These are phyloP conservation scores for Ochropleura leucogaster DNA, from an alignment of 2,888 invertebrate species.

Conservation along the genomic window DNA sequence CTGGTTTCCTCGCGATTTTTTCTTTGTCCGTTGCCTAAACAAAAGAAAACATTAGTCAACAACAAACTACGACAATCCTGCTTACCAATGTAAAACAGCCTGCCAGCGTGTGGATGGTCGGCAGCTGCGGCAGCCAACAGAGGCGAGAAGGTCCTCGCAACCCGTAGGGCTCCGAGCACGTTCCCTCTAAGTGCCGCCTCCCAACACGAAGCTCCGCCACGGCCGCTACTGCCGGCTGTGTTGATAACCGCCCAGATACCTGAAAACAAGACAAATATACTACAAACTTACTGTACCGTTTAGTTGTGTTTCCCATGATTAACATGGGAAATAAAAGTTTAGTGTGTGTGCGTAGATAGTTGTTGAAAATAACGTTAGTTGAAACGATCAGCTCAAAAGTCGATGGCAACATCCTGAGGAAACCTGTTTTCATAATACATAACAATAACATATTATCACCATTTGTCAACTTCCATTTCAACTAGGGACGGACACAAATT, in stretches of 20 bases:
- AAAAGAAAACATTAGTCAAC: neutral
- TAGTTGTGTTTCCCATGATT: neutral
- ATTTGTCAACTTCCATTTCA: conserved; percentile 2
- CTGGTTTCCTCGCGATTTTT: neutral
- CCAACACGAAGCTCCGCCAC: conserved; percentile 93
- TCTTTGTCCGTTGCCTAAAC: neutral
- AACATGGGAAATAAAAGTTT: too few relatives aligned
- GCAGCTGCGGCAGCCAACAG: conserved; percentile 91
- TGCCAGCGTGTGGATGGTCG: conserved; percentile 90
- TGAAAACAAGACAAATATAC: too few relatives aligned
- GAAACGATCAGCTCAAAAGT: conserved; percentile 13
- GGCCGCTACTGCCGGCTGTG: conserved; percentile 94
- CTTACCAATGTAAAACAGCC: conserved; percentile 93
- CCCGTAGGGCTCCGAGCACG: conserved; percentile 93
- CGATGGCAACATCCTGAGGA: conserved; percentile 32
- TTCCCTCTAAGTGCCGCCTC: conserved; percentile 93
- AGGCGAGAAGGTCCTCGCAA: conserved; percentile 94
- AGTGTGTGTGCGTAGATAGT: neutral
- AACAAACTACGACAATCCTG: neutral
- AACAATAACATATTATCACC: neutral
- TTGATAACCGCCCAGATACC: conserved; percentile 96
- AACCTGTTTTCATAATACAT: neutral
- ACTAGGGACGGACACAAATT: neutral
- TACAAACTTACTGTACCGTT: neutral
- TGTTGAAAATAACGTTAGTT: conserved; percentile 11